A percentile compares a stretch with the other conserved stretches of the same genome.
Conservation (phyloP, 1,140 invertebrate species). For the Pogonomyrmex barbatus region DNA sequence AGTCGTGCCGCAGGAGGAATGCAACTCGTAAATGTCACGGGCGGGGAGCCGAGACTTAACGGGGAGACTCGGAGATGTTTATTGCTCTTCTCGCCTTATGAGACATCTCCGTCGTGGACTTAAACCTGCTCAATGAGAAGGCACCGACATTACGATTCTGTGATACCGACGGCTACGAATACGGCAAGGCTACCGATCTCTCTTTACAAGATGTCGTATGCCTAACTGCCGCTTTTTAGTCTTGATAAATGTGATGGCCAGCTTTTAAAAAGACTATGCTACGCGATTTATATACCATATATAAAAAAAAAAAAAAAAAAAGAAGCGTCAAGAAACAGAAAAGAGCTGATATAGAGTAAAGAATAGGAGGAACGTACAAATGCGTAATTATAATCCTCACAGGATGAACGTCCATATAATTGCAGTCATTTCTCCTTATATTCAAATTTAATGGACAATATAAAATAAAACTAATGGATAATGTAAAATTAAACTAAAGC, state of each 20-base stretch:
- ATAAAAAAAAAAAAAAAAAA: background rate
- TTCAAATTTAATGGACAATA: background rate
- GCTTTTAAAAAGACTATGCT: background rate
- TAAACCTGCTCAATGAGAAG: conserved; percentile 33
- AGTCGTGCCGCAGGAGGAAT: conserved; percentile 32
- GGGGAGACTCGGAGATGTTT: conserved; percentile 9
- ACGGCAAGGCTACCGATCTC: background rate
- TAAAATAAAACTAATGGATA: background rate
- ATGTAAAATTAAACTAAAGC: background rate
- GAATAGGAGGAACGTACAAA: background rate
- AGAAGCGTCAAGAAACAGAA: background rate
- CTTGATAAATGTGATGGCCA: background rate
- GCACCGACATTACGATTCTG: background rate
- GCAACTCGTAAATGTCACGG: conserved; percentile 62
- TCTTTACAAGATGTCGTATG: background rate
- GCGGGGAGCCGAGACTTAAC: conserved; percentile 30
- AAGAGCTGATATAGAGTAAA: background rate
- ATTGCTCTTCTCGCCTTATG: conserved; percentile 38
- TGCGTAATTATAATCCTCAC: background rate
- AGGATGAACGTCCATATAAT: background rate
- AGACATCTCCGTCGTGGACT: conserved; percentile 12
- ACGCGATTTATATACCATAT: background rate
- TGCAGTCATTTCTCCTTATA: background rate
- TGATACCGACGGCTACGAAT: background rate
- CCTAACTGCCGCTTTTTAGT: background rate